These are phyloP conservation scores for Pitta sordida DNA, from an alignment of 2,113 vertebrate genomes.

Conservation along the genomic window DNA sequence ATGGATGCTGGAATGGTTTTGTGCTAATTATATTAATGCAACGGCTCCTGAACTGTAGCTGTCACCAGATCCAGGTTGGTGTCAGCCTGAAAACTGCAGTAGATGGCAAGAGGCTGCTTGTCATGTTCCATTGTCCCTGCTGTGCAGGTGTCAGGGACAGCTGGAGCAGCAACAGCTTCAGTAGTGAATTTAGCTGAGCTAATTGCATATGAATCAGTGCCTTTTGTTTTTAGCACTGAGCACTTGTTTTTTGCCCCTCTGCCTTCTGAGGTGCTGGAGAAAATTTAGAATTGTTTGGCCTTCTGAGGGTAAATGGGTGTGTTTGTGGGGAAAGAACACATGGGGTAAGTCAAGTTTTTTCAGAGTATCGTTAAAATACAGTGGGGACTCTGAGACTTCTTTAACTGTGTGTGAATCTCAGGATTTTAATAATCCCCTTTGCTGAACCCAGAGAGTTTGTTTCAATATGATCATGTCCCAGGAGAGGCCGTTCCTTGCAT, in stretches of 20 bases:
- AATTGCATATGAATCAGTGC: conserved; percentile 47
- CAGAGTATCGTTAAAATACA: background rate
- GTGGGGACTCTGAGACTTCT: background rate
- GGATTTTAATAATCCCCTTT: background rate
- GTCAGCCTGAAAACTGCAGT: background rate
- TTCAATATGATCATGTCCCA: background rate
- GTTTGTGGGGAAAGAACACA: background rate
- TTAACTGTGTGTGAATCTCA: background rate
- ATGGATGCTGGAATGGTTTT: background rate
- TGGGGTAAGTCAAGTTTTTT: background rate
- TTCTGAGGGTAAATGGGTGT: background rate
- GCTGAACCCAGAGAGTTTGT: background rate
- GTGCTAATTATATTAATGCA: background rate
- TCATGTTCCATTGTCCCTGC: conserved; percentile 38
- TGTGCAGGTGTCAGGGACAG: conserved; percentile 55
- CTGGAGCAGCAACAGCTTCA: conserved; percentile 17
- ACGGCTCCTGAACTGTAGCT: background rate
- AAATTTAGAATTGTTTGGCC: background rate
- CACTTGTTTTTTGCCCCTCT: background rate
- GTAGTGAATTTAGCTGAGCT: conserved; percentile 48
- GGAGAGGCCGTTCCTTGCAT: background rate
- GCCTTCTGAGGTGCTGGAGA: background rate
- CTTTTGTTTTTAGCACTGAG: conserved; percentile 8
- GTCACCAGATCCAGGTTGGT: background rate
- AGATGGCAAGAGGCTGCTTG: conserved; percentile 14